Evolutionary conservation across 2,888 invertebrate genomes (phyloP).

Genomic region (Hirtodrosophila cameraria): DNA sequence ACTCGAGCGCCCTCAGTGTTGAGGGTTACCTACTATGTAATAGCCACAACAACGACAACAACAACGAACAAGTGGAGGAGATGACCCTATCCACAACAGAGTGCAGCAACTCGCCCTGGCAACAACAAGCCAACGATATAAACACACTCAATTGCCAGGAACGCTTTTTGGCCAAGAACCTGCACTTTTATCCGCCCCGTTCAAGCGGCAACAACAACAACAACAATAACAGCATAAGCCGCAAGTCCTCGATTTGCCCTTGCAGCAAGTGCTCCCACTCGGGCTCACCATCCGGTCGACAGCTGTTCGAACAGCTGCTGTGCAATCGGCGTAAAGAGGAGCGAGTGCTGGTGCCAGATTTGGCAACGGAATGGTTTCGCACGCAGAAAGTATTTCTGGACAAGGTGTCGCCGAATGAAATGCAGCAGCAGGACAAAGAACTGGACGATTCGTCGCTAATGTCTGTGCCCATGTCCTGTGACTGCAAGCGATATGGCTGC

Average conservation of each 20-base stretch:
- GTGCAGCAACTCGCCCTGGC: background rate
- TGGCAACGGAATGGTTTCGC: slow-evolving; percentile 72
- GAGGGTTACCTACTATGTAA: slow-evolving; percentile 29
- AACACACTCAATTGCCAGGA: slow-evolving; percentile 7
- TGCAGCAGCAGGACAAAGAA: slow-evolving; percentile 4
- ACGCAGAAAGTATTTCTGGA: slow-evolving; percentile 61
- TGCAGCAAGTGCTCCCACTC: slow-evolving; percentile 13
- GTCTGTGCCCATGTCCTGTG: background rate
- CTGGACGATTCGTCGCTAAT: background rate
- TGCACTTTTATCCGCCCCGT: slow-evolving; percentile 50
- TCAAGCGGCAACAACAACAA: no score
- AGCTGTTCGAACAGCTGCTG: slow-evolving; percentile 47
- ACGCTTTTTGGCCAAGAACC: slow-evolving; percentile 18
- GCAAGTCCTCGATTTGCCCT: background rate
- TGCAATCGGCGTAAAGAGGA: slow-evolving; percentile 10
- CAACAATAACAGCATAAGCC: no score
- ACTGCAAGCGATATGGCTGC: slow-evolving; percentile 6
- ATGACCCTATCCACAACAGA: background rate
- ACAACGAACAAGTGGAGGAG: no score
- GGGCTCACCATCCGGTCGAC: background rate
- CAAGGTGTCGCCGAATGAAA: slow-evolving; percentile 29
- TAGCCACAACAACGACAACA: slow-evolving; percentile 7
- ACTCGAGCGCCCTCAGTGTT: slow-evolving; percentile 10
- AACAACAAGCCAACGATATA: background rate
- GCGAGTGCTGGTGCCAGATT: slow-evolving; percentile 63